Evolutionary conservation across 1,140 invertebrate species (phyloP).

Genomic region (Pogonomyrmex barbatus): DNA sequence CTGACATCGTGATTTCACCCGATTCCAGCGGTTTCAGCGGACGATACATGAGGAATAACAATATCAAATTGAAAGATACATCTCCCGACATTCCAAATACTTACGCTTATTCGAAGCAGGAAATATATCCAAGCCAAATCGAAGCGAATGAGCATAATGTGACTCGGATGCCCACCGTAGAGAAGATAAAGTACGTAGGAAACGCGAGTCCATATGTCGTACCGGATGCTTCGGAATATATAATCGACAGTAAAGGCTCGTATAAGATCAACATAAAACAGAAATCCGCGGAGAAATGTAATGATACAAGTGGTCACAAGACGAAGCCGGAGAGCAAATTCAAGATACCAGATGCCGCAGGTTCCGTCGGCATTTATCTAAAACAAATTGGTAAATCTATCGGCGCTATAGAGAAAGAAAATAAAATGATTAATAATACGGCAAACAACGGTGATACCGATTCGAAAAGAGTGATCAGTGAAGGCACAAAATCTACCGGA

Average conservation of each 20-base stretch:
- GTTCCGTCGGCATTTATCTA: conserved; percentile 80
- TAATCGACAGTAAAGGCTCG: conserved; percentile 75
- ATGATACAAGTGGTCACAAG: conserved; percentile 47
- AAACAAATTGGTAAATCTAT: conserved; percentile 82
- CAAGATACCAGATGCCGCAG: conserved; percentile 76
- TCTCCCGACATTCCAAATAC: conserved; percentile 50
- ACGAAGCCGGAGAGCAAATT: conserved; percentile 71
- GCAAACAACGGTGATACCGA: conserved; percentile 63
- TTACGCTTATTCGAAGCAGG: conserved; percentile 44
- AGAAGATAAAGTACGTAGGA: conserved; percentile 79
- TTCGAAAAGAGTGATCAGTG: conserved; percentile 61
- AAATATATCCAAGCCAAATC: conserved; percentile 50
- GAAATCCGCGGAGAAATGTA: conserved; percentile 57
- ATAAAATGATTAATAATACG: conserved; percentile 66
- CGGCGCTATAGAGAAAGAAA: conserved; percentile 78
- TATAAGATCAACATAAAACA: conserved; percentile 72
- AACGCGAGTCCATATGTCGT: conserved; percentile 62
- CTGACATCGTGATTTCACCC: conserved; percentile 73
- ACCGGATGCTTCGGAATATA: conserved; percentile 62
- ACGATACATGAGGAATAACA: conserved; percentile 73
- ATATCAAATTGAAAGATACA: conserved; percentile 70
- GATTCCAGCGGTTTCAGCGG: conserved; percentile 73
- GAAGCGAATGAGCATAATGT: conserved; percentile 51
- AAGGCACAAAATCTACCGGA: conserved; percentile 71
- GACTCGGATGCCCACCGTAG: conserved; percentile 64